phyloP scores from a whole-genome alignment of 2,888 invertebrate genomes.

The Drosophila picticornis region DNA sequence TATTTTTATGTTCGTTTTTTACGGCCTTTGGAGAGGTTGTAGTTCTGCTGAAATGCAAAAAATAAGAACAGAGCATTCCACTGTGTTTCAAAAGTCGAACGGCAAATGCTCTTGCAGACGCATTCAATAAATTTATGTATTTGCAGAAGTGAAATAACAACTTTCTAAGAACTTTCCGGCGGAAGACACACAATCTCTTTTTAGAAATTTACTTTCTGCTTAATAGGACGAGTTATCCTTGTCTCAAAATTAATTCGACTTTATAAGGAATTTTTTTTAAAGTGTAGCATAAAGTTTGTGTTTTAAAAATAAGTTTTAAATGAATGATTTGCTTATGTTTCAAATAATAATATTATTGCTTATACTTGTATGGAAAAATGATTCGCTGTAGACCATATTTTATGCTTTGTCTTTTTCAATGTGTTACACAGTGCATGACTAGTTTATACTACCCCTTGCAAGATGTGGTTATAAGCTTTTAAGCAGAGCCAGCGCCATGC shows the following conservation, averaged over 20 bases:
- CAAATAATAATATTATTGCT: not conserved
- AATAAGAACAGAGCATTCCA: not conserved
- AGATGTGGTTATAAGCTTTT: conserved; percentile 6
- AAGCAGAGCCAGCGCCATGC: conserved; percentile 9
- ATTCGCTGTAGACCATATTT: not conserved
- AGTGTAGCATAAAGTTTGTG: not conserved
- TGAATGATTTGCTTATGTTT: not conserved
- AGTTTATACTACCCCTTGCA: not conserved
- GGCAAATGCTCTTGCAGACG: not conserved
- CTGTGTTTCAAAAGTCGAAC: not conserved
- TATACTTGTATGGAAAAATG: not conserved
- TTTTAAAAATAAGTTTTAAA: not conserved
- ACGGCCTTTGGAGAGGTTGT: conserved; percentile 15
- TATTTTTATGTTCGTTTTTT: conserved; percentile 44
- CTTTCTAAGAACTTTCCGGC: not conserved
- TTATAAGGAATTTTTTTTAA: not conserved
- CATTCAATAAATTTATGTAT: not conserved
- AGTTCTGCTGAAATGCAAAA: not conserved
- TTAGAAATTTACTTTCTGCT: not conserved
- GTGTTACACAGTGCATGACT: not conserved
- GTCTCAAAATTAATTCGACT: not conserved
- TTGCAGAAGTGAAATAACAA: not conserved
- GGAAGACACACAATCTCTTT: not conserved
- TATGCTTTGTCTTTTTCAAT: not conserved
- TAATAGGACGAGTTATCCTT: not conserved